Base-by-base conservation (phyloP, 2,797 vertebrate genomes). In the Sebastes cheni region DNA sequence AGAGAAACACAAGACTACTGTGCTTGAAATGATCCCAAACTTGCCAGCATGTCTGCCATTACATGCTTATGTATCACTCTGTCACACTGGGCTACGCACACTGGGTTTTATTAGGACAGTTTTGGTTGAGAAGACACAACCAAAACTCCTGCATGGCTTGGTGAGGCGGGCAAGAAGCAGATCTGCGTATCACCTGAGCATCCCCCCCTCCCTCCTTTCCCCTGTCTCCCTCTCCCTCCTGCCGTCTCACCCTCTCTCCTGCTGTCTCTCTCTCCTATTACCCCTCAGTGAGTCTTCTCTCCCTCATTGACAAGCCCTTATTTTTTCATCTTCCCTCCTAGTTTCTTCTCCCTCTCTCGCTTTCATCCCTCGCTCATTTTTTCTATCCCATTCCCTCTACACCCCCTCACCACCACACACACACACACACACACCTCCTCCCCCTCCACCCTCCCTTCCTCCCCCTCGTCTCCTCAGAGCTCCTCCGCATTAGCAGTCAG, bases 401-500 rank as follows among this genome's bases (percentile, higher is more conserved):
- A 56, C 50, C 62, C 56, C 62, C 5, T 2, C 29, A 13, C 60
- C 50, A 55, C 61, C 58, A 29, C 20, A 16, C 66, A 32, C 9
- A 29, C 20, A 12, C 66, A 32, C 6, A 23, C 13, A 13, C 34
- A 13, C 36, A 5, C 30, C 52, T 5, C 29, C 58, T 11, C 68
- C 30, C 25, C 67, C 39, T 25, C 65, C 50, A 20, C 79, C 59
- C 23, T 22, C 60, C 25, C 39, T 32, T 20, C 67, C 79, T 23
- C 83, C 75, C 79, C 84, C 77, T 68, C 79, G 36, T 80, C 90
- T 90, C 83, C 83, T 89, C 87, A 76, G 90, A 91, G 92, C 91
- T 92, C 87, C 81, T 90, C 82, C 88, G 87, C 93, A 96, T 96
- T 95, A 96, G 92, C 94, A 95, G 94, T 95, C 94, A 93, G 93